These are phyloP conservation scores for Fistularia commersonii DNA, from an alignment of 2,797 vertebrate species.

Conservation along the genomic window DNA sequence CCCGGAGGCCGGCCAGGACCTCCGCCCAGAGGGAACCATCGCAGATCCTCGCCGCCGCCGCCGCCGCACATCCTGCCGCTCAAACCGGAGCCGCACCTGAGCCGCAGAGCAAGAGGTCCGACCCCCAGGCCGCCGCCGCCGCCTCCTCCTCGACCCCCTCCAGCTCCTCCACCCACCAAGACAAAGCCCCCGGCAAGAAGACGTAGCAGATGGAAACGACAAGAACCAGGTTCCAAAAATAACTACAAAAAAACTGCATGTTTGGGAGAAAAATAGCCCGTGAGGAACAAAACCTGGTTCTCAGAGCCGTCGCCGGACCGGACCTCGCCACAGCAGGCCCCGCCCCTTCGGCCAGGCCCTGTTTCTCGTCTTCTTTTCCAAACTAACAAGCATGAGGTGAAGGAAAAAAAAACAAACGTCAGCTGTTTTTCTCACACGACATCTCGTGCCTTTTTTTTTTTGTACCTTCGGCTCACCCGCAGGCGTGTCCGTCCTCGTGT, in stretches of 20 bases:
- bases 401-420: too few relatives aligned
- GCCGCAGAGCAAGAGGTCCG: conserved; percentile 64
- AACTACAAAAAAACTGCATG: conserved; percentile 63
- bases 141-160: conserved; percentile 29
- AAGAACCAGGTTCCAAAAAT: background rate
- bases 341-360: too few relatives aligned
- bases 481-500: too few relatives aligned
- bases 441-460: too few relatives aligned
- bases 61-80: conserved; percentile 5
- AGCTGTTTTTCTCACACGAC: too few relatives aligned
- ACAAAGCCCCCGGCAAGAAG: conserved; percentile 78
- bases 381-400: too few relatives aligned
- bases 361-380: too few relatives aligned
- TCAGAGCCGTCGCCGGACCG: too few relatives aligned
- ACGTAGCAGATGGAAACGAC: conserved; percentile 75
- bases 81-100: conserved; percentile 58
- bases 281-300: too few relatives aligned
- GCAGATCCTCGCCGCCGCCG: background rate
- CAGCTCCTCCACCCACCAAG: conserved; percentile 54
- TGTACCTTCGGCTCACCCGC: too few relatives aligned
- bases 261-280: conserved; percentile 30
- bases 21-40: conserved; percentile 50
- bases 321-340: too few relatives aligned
- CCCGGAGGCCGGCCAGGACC: conserved; percentile 55
- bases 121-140: conserved; percentile 27